Percentiles rank a stretch among this genome's conserved stretches.
Conservation (phyloP, 2,888 invertebrate species). For the Ichneumoninae sp. region DNA sequence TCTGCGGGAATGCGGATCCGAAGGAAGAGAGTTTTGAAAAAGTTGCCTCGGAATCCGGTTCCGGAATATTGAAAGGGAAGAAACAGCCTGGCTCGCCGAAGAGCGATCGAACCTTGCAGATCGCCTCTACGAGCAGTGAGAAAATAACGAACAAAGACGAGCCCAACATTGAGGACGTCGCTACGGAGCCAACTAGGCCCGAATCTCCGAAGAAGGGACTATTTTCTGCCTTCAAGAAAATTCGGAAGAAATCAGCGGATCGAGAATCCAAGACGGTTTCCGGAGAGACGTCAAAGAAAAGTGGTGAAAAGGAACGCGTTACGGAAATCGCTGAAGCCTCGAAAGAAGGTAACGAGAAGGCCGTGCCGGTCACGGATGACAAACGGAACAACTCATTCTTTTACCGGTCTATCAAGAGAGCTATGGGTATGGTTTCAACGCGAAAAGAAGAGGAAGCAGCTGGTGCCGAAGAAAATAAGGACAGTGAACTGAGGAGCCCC, state of each 20-base stretch:
- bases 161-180: background rate
- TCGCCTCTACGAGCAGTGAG: constrained; percentile 10
- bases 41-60: background rate
- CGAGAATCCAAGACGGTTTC: background rate
- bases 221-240: constrained; percentile 2
- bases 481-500: background rate
- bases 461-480: constrained; percentile 17
- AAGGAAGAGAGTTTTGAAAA: constrained; percentile 12
- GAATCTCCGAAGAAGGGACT: constrained; percentile 11
- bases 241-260: constrained; percentile 16
- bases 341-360: background rate
- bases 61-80: background rate
- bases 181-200: background rate
- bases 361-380: background rate
- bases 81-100: background rate
- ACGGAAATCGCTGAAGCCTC: background rate
- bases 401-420: constrained; percentile 63
- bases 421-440: constrained; percentile 47
- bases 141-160: background rate
- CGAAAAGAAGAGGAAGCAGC: constrained; percentile 8
- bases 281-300: background rate
- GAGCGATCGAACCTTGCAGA: background rate
- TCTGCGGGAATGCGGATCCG: constrained; percentile 6
- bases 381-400: constrained; percentile 62
- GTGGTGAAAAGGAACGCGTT: background rate